These are phyloP conservation scores for Pararge aegeria DNA, from an alignment of 1,140 invertebrate genomes.

Conservation along the genomic window DNA sequence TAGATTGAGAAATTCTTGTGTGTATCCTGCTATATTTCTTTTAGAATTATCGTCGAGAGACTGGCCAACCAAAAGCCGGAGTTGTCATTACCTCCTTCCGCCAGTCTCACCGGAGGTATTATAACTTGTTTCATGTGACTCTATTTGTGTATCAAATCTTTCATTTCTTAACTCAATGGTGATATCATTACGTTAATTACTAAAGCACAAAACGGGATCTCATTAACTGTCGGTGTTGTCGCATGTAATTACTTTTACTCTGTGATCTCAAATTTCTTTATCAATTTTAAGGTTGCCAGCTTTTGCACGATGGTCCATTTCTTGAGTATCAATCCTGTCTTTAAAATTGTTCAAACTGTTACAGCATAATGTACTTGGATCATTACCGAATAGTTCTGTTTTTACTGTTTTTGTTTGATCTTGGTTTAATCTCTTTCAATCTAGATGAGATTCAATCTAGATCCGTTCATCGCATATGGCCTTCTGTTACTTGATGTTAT, in stretches of 20 bases:
- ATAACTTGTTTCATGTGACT: neutral
- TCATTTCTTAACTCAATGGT: conserved; percentile 13
- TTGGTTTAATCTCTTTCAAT: neutral
- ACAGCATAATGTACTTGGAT: neutral
- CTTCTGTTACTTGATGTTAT: conserved; percentile 38
- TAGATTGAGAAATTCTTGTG: neutral
- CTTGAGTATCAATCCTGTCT: neutral
- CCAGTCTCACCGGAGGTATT: conserved; percentile 92
- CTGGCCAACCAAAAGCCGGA: conserved; percentile 85
- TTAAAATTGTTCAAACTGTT: neutral
- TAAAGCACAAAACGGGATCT: conserved; percentile 18
- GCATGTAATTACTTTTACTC: conserved; percentile 55
- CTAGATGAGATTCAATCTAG: neutral
- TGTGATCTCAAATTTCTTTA: conserved; percentile 35
- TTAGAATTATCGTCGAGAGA: conserved; percentile 76
- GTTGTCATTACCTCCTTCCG: conserved; percentile 96
- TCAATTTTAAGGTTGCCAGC: conserved; percentile 26
- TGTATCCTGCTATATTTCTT: conserved; percentile 10
- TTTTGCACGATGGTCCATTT: conserved; percentile 46
- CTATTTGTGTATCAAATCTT: neutral
- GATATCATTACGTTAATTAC: conserved; percentile 24
- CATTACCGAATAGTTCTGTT: neutral
- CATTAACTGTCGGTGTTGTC: conserved; percentile 47
- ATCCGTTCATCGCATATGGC: neutral
- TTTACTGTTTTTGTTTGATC: neutral